These are phyloP conservation scores for Armadillidium nasatum DNA, from an alignment of 1,140 invertebrate genomes.

Conservation along the genomic window DNA sequence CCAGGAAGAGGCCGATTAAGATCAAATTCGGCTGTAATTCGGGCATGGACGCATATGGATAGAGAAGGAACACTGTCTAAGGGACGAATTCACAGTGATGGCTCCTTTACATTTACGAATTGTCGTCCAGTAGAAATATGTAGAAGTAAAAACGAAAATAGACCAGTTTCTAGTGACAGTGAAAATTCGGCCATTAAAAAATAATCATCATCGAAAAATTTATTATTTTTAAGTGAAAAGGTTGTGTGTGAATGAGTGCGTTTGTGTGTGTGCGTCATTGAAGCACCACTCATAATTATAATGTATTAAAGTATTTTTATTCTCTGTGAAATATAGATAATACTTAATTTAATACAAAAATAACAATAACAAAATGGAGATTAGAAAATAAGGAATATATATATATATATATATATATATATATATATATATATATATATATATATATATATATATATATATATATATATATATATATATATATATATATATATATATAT, in stretches of 20 bases:
- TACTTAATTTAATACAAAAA: neutral
- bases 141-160: neutral
- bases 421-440: too few relatives aligned
- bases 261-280: too few relatives aligned
- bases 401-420: too few relatives aligned
- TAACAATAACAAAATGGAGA: neutral
- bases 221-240: too few relatives aligned
- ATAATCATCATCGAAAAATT: too few relatives aligned
- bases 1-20: neutral
- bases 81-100: conserved; percentile 23
- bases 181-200: too few relatives aligned
- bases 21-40: neutral
- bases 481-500: too few relatives aligned
- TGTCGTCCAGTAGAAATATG: conserved; percentile 19
- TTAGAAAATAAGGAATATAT: too few relatives aligned
- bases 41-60: conserved; percentile 24
- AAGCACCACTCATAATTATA: too few relatives aligned
- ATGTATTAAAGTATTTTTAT: neutral
- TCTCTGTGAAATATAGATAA: neutral
- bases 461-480: too few relatives aligned
- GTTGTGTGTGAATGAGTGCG: too few relatives aligned
- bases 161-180: neutral
- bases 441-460: too few relatives aligned
- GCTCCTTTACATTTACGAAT: conserved; percentile 26
- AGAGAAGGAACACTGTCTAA: conserved; percentile 24